Conservation (phyloP, 2,888 invertebrate species). For the Tolmerus cingulatus region DNA sequence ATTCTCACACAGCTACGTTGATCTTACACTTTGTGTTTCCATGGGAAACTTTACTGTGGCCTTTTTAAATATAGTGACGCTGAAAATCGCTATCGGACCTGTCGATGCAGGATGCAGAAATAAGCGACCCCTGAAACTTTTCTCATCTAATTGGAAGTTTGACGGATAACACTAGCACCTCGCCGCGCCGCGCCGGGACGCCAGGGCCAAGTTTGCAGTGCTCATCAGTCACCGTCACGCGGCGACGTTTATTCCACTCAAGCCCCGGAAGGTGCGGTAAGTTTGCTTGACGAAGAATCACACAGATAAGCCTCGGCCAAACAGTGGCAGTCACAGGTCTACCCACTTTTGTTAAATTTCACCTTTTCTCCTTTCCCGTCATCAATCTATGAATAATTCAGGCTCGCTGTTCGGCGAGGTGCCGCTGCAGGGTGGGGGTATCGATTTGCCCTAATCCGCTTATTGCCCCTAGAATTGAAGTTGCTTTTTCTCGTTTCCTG, state of each 20-base stretch:
- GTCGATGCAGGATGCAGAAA: conserved; percentile 33
- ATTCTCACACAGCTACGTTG: too few species aligned
- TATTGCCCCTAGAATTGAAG: neutral
- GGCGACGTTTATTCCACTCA: conserved; percentile 24
- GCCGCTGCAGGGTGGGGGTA: neutral
- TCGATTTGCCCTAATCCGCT: conserved; percentile 35
- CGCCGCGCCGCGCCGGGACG: neutral
- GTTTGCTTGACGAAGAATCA: conserved; percentile 24
- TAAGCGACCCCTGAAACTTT: conserved; percentile 18
- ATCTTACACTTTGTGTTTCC: neutral
- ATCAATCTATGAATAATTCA: conserved; percentile 47
- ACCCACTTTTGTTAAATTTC: neutral
- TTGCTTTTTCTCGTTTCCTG: neutral
- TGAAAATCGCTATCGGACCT: neutral
- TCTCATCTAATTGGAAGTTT: conserved; percentile 36
- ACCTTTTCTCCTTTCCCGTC: conserved; percentile 23
- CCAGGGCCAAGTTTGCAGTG: neutral
- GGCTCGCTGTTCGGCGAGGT: neutral
- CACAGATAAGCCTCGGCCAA: conserved; percentile 21
- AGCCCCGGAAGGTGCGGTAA: conserved; percentile 26
- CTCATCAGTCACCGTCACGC: conserved; percentile 32
- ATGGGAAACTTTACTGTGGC: neutral
- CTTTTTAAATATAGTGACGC: neutral
- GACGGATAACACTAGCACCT: neutral
- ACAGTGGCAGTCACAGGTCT: conserved; percentile 32